Percentiles rank a stretch among this genome's conserved stretches.
Conservation (phyloP, 1,140 invertebrate species). For the Trachymyrmex septentrionalis region DNA sequence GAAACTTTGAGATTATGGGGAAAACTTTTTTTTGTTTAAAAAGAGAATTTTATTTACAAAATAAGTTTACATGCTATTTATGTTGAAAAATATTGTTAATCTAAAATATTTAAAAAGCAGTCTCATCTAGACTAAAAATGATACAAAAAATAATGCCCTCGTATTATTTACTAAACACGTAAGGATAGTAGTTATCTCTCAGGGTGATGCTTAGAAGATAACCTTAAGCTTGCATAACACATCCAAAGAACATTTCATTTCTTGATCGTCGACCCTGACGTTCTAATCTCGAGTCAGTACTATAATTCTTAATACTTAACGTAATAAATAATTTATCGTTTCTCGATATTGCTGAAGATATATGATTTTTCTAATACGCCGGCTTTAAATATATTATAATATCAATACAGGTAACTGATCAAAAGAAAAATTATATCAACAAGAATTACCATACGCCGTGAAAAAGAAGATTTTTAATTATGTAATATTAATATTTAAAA, state of each 20-base stretch:
- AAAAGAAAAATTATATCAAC: not conserved
- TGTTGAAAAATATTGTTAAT: not conserved
- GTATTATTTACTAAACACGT: conserved; percentile 78
- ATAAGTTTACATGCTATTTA: not conserved
- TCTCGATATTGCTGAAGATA: not conserved
- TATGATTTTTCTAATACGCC: not conserved
- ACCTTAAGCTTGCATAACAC: conserved; percentile 80
- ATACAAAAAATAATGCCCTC: conserved; percentile 43
- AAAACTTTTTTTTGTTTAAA: conserved; percentile 3
- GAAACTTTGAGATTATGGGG: not conserved
- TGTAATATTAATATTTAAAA: not conserved
- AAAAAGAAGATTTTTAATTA: not conserved
- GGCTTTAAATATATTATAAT: conserved; percentile 2
- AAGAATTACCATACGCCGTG: not conserved
- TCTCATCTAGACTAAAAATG: not conserved
- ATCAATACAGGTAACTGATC: not conserved
- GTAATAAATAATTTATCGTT: conserved; percentile 49
- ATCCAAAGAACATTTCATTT: conserved; percentile 17
- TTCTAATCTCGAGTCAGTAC: conserved; percentile 36
- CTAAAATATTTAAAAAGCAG: not conserved
- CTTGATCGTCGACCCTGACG: conserved; percentile 31
- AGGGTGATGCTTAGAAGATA: conserved; percentile 78
- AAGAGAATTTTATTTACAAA: not conserved
- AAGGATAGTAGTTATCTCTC: conserved; percentile 77
- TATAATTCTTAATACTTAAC: conserved; percentile 22